Base-by-base conservation (phyloP, 2,113 vertebrate species). In the Upupa epops region DNA sequence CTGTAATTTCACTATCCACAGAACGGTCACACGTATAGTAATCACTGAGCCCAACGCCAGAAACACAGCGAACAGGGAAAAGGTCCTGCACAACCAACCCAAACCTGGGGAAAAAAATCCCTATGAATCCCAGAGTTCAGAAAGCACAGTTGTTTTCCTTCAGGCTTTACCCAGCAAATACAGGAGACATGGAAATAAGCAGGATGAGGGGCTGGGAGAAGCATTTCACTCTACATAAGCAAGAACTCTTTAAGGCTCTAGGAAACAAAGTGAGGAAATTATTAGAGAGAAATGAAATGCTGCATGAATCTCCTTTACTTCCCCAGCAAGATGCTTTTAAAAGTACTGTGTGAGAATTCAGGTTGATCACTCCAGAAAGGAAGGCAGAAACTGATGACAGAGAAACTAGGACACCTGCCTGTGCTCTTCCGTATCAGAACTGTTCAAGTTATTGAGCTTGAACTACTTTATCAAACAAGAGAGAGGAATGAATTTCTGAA, bases 101-200 rank as follows among this genome's bases (percentile, higher is more conserved):
- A 83, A 84, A 46, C 11, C n/a, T 71, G 17, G 26, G 17, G 24
- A 65, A 34, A 75, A 79, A 89, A 63, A 63, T 18, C 31, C 49
- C 49, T 51, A 66, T 13, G 11, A 78, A 92, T 68, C 18, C 61
- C 34, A 52, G 34, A 72, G 56, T 52, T 73, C 64, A 73, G 49
- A 77, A 42, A 91, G n/a, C 34, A 75, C 40, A 68, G 26, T 16
- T 93, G 49, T 70, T 58, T 71, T 91, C 31, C 66, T 74, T 87
- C 80, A 91, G 68, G 72, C 83, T 95, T 88, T 49, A 40, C 79
- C 89, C 72, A 89, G 70, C 34, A 54, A 91, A 81, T 69, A 96
- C 58, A 90, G 61, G 70, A 88, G 82, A 78, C 73, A 49, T 4
- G 40, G 55, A 86, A 75, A 68, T 64, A 79, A 90, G 68, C 46